Base-by-base conservation (phyloP, 2,113 vertebrate genomes). In the Clarias batrachus region DNA sequence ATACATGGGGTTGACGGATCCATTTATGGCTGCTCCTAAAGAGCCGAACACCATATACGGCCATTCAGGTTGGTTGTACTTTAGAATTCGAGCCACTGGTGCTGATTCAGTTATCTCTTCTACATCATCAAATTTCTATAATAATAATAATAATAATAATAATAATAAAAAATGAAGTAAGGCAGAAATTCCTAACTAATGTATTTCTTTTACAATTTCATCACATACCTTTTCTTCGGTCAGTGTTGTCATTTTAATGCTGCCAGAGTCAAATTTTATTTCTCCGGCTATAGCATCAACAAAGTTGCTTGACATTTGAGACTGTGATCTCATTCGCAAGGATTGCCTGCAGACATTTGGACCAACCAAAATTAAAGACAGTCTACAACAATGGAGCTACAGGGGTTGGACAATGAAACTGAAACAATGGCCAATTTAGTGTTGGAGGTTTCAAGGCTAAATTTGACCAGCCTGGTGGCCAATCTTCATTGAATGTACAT, bases 31-130 rank as follows among this genome's bases (percentile, higher is more conserved):
- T 59, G 95, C 95, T 84, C 92, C 94, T 62, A 96, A 33, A 3
- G 94, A 94, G 14, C 95, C 95, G 70, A 96, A n/a, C 27, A 96
- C 81, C 92, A 96, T 92, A 89, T 95, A 95, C 14, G 93, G 94
- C 95, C 95, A 96, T 80, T 96, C 95, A 0, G 93, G 90, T 68
- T 81, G 59, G 91, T 96, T 96, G 89, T 95, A 96, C 86, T 92
- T 95, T 52, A 96, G 90, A 90, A 96, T 95, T 21, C 94, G 93
- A 41, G 88, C n/a, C 14, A 96, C 90, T 8, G 94, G 89, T 30
- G 94, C 93, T 5, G 92, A 73, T 80, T 94, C 89, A 4, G 86
- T 59, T 0, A 52, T 8, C 25, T 93, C 84, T 0, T 90, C 65
- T 70, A 65, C 60, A 30, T 89, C 82, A 56, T 93, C 85, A 52